A percentile compares a stretch with the other conserved stretches of the same genome.
Conservation (phyloP, 2,113 vertebrate species). For the Pelecanus crispus region DNA sequence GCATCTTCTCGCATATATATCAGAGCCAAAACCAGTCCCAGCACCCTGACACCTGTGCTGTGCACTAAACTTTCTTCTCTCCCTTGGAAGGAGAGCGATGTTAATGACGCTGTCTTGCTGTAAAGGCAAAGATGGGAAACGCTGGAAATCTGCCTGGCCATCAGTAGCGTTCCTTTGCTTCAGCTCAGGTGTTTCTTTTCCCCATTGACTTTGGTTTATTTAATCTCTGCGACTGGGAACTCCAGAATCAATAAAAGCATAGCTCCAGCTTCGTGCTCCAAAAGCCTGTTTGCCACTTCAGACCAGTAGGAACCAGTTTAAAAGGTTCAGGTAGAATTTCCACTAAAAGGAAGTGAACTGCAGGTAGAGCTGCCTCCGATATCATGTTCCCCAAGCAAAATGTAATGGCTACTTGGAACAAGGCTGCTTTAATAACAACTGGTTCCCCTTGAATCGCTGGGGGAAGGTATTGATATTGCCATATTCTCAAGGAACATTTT, state of each 20-base stretch:
- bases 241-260: neutral
- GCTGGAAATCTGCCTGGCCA: neutral
- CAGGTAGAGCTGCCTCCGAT: neutral
- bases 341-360: neutral
- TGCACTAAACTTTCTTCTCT: neutral
- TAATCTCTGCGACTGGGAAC: neutral
- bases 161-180: neutral
- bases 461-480: conserved; percentile 29
- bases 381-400: neutral
- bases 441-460: conserved; percentile 4
- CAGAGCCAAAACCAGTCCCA: neutral
- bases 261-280: neutral
- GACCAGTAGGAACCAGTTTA: neutral
- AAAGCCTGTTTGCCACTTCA: neutral
- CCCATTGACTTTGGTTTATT: neutral
- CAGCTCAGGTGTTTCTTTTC: neutral
- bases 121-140: neutral
- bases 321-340: neutral
- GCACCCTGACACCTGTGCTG: neutral
- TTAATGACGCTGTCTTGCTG: neutral
- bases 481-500: conserved; percentile 9
- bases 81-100: neutral
- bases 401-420: neutral
- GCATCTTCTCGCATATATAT: neutral
- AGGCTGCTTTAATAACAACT: conserved; percentile 50